phyloP scores from a whole-genome alignment of 2,888 invertebrate genomes.

The Cotesia congregata region DNA sequence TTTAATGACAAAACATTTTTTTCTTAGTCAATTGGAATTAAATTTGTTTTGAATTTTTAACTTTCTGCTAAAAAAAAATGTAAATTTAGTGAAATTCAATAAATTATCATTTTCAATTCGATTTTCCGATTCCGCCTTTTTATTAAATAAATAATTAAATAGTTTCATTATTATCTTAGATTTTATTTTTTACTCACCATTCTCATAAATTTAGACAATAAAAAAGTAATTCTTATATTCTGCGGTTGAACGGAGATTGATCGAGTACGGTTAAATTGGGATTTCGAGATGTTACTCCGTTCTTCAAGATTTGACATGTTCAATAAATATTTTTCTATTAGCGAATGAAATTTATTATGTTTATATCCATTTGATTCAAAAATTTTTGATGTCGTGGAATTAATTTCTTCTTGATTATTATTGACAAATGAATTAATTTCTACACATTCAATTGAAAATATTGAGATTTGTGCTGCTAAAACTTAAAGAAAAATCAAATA shows the following conservation, averaged over 20 bases:
- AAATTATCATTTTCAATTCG: no score
- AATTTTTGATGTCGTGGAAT: neutral
- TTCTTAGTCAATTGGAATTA: no score
- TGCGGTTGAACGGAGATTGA: neutral
- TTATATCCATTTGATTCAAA: neutral
- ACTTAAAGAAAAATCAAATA: neutral
- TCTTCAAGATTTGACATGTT: neutral
- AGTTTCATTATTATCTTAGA: no score
- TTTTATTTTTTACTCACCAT: neutral
- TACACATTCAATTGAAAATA: neutral
- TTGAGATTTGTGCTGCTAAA: neutral
- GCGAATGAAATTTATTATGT: neutral
- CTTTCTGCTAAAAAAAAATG: no score
- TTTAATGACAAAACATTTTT: no score
- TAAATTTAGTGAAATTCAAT: no score
- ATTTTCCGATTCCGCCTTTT: no score
- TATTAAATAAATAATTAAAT: no score
- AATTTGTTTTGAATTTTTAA: no score
- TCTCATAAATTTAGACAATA: neutral
- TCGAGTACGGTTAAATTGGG: neutral
- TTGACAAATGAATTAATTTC: neutral
- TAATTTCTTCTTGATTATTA: neutral
- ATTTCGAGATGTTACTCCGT: neutral
- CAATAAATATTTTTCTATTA: neutral
- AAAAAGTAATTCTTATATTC: neutral